These are phyloP conservation scores for Tipula helvola DNA, from an alignment of 2,888 invertebrate genomes.

Conservation along the genomic window DNA sequence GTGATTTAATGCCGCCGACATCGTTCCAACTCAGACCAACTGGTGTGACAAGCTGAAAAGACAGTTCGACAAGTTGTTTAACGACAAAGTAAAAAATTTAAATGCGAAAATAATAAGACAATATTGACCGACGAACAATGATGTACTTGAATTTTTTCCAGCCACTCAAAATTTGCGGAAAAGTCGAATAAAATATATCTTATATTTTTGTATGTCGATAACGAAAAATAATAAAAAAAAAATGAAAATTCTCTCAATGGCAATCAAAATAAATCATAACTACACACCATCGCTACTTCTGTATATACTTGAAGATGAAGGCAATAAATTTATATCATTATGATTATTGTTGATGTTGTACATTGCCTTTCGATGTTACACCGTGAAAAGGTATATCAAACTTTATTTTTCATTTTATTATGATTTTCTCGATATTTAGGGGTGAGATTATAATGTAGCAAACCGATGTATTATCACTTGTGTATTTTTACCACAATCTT, in stretches of 20 bases:
- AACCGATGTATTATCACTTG: background rate
- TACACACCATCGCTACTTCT: background rate
- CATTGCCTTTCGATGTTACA: no score
- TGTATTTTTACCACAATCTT: background rate
- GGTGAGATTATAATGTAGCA: background rate
- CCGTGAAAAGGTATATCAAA: background rate
- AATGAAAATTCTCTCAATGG: background rate
- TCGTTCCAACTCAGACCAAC: background rate
- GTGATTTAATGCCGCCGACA: background rate
- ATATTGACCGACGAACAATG: background rate
- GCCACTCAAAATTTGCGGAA: background rate
- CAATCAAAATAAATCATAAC: conserved; percentile 4
- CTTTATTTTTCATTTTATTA: background rate
- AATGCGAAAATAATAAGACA: background rate
- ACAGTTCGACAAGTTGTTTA: conserved; percentile 4
- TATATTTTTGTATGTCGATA: background rate
- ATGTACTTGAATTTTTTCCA: background rate
- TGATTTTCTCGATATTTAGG: background rate
- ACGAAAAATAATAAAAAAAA: background rate
- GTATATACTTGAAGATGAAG: background rate
- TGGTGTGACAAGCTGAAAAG: background rate
- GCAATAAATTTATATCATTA: background rate
- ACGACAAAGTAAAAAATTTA: background rate
- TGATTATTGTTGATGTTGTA: background rate
- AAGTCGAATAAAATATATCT: background rate